Evolutionary conservation across 2,797 vertebrate species (phyloP), one percentile per base, ranked within the genome.

Genomic region (Rhynchonycteris naso): DNA sequence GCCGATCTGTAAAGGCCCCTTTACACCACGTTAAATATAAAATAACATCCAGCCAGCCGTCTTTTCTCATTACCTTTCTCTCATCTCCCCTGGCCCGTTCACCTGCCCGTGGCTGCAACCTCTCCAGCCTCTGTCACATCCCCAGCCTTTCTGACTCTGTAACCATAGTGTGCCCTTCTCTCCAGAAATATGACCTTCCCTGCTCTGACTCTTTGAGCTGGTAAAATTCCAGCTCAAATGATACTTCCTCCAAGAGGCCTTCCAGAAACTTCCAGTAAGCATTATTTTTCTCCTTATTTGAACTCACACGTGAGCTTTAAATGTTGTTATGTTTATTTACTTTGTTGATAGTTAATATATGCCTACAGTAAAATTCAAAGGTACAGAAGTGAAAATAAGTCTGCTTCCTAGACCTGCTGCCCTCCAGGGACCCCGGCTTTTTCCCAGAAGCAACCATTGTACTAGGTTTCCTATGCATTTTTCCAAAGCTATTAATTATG

Each of bases 281-380:
- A 43, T 66, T 50, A 10, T 84, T 72, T 92, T 79, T 89, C 89
- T 66, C 52, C 43, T 91, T 88, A 91, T 47, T 71, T 90, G 82
- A 87, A 28, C 28, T 66, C 81, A 58, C 22, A 0, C 43, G 8
- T 68, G 47, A 88, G 38, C 63, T 72, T 86, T 85, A 80, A 86
- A 54, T 76, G 19, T 65, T 81, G 68, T 58, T 52, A 71, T 6
- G 0, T 38, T 78, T 78, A 35, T 38, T 78, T 78, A 35, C 33
- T 59, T 68, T 92, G 59, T 86, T 63, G 13, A 87, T 61, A 92
- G 21, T 38, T 83, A 79, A n/a, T 58, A 58, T 33, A 58, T 9
- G 3, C 58, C 33, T 80, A 19, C 13, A 21, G 30, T 68, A 80
- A 95, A 50, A 84, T 63, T 63, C 72, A 90, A 33, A 69, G 52